These are phyloP conservation scores for Tineola bisselliella DNA, from an alignment of 2,888 invertebrate genomes.

Conservation along the genomic window DNA sequence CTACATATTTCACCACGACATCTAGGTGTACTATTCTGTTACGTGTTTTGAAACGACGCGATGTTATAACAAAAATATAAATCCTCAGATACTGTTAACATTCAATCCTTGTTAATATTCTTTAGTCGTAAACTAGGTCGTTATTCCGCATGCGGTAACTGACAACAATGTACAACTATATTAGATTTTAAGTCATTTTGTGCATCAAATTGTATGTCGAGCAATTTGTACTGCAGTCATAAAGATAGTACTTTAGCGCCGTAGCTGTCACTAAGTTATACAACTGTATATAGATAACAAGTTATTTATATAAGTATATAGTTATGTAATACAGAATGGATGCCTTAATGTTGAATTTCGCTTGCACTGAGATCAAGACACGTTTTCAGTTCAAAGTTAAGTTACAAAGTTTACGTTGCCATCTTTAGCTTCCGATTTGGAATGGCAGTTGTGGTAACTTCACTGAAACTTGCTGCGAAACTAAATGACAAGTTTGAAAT, in stretches of 20 bases:
- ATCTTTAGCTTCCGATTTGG: constrained; percentile 17
- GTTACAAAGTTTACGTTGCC: constrained; percentile 9
- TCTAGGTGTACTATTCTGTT: neutral
- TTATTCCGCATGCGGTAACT: too few relatives aligned
- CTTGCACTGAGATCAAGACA: constrained; percentile 7
- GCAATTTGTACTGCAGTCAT: too few relatives aligned
- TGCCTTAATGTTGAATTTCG: neutral
- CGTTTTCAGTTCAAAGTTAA: constrained; percentile 8
- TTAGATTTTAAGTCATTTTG: too few relatives aligned
- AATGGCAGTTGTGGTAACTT: constrained; percentile 33
- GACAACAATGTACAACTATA: too few relatives aligned
- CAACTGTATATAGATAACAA: too few relatives aligned
- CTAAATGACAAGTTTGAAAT: constrained; percentile 11
- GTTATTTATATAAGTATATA: too few relatives aligned
- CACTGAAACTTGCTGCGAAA: constrained; percentile 17
- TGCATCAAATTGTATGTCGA: too few relatives aligned
- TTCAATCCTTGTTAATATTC: too few relatives aligned
- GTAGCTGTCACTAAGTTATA: too few relatives aligned
- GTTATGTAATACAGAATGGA: neutral
- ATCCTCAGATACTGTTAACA: too few relatives aligned
- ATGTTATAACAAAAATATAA: neutral
- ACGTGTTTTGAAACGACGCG: neutral
- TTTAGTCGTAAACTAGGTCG: too few relatives aligned
- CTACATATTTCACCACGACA: constrained; percentile 1
- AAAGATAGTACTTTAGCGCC: too few relatives aligned